Percentiles rank a stretch among this genome's conserved stretches.
Evolutionary conservation across 2,888 invertebrate genomes (phyloP).

Genomic region (Latrodectus elegans): DNA sequence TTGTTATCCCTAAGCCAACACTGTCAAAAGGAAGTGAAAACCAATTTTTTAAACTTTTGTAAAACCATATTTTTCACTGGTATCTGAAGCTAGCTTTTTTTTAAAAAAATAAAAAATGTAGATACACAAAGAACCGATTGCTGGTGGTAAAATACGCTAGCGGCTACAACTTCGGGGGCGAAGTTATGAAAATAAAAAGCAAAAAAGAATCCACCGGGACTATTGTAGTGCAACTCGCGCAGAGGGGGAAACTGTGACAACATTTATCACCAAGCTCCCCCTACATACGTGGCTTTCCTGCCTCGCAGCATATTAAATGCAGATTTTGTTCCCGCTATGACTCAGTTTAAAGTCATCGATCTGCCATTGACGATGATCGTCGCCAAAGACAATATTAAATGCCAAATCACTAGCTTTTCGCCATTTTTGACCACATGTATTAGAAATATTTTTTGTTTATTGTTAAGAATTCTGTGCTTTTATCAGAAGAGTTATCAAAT

Average conservation of each 20-base stretch:
- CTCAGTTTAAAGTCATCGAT: conserved; percentile 67
- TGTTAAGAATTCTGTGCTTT: not conserved
- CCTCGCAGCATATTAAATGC: conserved; percentile 67
- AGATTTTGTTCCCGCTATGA: conserved; percentile 62
- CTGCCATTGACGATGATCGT: conserved; percentile 51
- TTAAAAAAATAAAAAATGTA: conserved; percentile 11
- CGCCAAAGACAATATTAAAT: conserved; percentile 5
- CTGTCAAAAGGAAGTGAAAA: conserved; percentile 63
- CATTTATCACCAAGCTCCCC: conserved; percentile 60
- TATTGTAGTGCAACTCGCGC: conserved; percentile 19
- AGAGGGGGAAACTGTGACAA: conserved; percentile 51
- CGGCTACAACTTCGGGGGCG: conserved; percentile 20
- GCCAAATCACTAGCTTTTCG: not conserved
- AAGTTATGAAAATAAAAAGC: not conserved
- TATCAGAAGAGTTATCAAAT: no score
- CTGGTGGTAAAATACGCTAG: conserved; percentile 9
- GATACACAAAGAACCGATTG: conserved; percentile 57
- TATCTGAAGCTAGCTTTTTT: conserved; percentile 34
- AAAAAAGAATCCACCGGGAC: conserved; percentile 17
- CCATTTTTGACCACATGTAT: conserved; percentile 26
- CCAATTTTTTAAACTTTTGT: conserved; percentile 68
- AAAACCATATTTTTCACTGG: conserved; percentile 67
- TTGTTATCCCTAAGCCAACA: conserved; percentile 38
- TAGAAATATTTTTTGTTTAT: not conserved
- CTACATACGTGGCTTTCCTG: conserved; percentile 44